phyloP scores from a whole-genome alignment of 2,888 invertebrate genomes.

The Melipona beecheii region DNA sequence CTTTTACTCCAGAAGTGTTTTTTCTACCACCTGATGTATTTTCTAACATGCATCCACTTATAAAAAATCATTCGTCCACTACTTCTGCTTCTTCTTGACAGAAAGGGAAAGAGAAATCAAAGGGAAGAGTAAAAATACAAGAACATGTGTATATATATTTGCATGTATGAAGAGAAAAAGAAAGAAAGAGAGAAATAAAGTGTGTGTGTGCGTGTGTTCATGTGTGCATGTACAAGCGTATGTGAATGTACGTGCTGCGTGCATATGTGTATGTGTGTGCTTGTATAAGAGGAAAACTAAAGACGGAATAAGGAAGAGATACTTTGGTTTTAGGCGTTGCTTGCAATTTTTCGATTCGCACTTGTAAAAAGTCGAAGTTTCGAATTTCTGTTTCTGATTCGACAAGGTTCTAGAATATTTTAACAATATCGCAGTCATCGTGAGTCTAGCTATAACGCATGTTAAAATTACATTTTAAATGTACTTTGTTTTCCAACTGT shows the following conservation, averaged over 20 bases:
- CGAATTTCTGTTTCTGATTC: not conserved
- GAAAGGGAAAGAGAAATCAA: conserved; percentile 17
- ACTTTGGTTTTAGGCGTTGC: not conserved
- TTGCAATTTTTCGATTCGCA: conserved; percentile 6
- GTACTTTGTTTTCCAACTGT: conserved; percentile 3
- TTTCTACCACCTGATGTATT: conserved; percentile 70
- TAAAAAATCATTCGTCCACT: conserved; percentile 70
- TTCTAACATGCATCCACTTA: conserved; percentile 65
- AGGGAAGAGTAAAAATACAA: not conserved
- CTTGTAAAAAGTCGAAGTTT: not conserved
- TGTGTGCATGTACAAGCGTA: not conserved
- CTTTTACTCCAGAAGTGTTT: conserved; percentile 71
- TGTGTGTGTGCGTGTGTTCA: not conserved
- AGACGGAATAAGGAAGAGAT: not conserved
- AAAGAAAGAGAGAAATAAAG: not conserved
- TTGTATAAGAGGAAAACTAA: not conserved
- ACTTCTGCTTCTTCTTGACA: conserved; percentile 70
- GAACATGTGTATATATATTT: not conserved
- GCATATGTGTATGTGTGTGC: not conserved
- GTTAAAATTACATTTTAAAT: not conserved
- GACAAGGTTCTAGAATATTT: not conserved
- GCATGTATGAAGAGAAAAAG: not conserved
- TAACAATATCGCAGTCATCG: not conserved
- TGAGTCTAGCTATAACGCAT: not conserved
- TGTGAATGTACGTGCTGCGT: no score